Evolutionary conservation across 2,888 invertebrate species (phyloP), one percentile per base, ranked within the genome.

Genomic region (Oxyteleia sp.): DNA sequence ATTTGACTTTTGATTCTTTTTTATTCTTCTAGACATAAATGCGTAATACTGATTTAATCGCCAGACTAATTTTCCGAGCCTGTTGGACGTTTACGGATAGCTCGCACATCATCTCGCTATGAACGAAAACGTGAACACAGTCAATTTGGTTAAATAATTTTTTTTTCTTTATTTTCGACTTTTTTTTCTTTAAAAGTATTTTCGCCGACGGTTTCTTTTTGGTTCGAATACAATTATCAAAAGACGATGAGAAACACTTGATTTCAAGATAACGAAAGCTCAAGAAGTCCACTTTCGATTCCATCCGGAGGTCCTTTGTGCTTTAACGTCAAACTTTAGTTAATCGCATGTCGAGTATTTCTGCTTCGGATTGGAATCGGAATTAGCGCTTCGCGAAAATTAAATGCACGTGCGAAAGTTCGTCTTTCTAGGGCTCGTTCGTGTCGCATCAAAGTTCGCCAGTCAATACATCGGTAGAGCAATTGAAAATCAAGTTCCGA

Each of bases 31-130:
- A 86, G 75, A 80, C 72, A 84, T 83, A 85, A 85, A 85, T 84
- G 84, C 87, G 86, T 90, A 90, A 90, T 90, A 91, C 90, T 91
- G 90, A 89, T 90, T 89, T 87, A 87, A 90, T 90, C 88, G 83
- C 87, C 86, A 87, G 88, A 88, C 87, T 86, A 84, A 90, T 87
- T 86, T 87, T 85, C 49, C 64, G 57, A 85, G 83, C 81, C 84
- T 79, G 76, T 84, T 84, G 59, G 78, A 83, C 80, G 78, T 83
- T 61, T 59, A 38, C 47, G 23, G 35, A 63, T 13, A 69, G 51
- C 49, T 68, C 61, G 63, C 47, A 8, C 32, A 32, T 32, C 23
- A 47, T 49, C 45, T 55, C 53, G 61, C 35, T 55, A 20, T 61
- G 13, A 61, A 63, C 55, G 43, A 51, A 61, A 72, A 51, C 8